Conservation (phyloP, 2,797 vertebrate genomes). For the Anabacerthia variegaticeps region DNA sequence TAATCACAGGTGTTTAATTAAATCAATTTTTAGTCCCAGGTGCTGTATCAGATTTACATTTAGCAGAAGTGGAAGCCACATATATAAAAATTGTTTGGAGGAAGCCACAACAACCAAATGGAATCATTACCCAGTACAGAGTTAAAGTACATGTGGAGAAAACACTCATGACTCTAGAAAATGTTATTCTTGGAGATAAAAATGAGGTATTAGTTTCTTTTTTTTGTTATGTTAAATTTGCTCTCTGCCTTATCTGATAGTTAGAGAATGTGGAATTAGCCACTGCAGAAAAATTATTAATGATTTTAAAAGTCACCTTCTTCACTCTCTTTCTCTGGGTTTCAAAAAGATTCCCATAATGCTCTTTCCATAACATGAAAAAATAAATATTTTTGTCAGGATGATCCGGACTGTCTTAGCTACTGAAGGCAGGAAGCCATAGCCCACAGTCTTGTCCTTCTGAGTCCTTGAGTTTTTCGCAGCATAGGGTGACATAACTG, state of each 20-base stretch:
- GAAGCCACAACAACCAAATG: conserved; percentile 89
- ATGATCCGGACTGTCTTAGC: background rate
- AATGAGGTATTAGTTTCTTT: conserved; percentile 69
- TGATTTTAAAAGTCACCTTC: background rate
- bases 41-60: conserved; percentile 83
- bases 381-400: background rate
- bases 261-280: background rate
- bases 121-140: conserved; percentile 89
- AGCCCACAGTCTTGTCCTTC: background rate
- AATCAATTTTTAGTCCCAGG: conserved; percentile 83
- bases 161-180: conserved; percentile 80
- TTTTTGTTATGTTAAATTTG: background rate
- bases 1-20: background rate
- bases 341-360: background rate
- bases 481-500: background rate
- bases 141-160: conserved; percentile 79
- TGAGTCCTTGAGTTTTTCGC: background rate
- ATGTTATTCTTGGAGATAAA: conserved; percentile 84
- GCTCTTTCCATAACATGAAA: background rate
- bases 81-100: conserved; percentile 88
- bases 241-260: background rate
- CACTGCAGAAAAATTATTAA: background rate
- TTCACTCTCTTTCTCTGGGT: background rate
- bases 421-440: background rate
- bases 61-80: conserved; percentile 86